These are phyloP conservation scores for Drosophila histrio DNA, from an alignment of 2,888 invertebrate genomes.

Conservation along the genomic window DNA sequence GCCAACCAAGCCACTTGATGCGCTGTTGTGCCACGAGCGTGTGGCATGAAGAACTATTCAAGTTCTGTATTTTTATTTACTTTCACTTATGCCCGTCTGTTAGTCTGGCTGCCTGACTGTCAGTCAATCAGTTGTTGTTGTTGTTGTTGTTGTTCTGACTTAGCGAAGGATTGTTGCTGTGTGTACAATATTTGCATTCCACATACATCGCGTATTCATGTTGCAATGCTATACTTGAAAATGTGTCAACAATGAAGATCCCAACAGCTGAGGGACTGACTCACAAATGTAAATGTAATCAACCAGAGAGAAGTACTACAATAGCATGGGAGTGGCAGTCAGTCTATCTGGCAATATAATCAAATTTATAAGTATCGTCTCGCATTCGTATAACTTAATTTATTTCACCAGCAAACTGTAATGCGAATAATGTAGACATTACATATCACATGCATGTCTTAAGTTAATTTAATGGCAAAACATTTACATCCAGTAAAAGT, in stretches of 20 bases:
- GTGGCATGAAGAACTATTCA: conserved; percentile 23
- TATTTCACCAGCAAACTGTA: conserved; percentile 19
- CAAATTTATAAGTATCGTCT: conserved; percentile 46
- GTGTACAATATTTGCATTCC: conserved; percentile 20
- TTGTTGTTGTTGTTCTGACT: neutral
- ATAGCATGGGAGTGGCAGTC: neutral
- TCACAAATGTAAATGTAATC: conserved; percentile 44
- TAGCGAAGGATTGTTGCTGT: neutral
- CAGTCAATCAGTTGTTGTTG: neutral
- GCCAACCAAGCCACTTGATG: conserved; percentile 9
- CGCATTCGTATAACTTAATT: conserved; percentile 39
- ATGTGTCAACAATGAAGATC: conserved; percentile 61
- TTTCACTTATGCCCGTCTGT: conserved; percentile 1
- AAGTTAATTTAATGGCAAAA: neutral
- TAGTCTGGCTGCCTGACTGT: neutral
- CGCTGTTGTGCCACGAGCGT: conserved; percentile 1
- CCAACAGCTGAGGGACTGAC: conserved; percentile 15
- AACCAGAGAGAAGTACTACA: conserved; percentile 10
- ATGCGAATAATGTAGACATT: conserved; percentile 10
- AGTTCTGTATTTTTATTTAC: conserved; percentile 41
- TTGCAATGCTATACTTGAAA: conserved; percentile 50
- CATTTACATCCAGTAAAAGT: neutral
- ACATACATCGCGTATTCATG: conserved; percentile 39
- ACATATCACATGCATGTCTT: conserved; percentile 3
- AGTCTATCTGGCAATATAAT: conserved; percentile 47